phyloP scores from a whole-genome alignment of 2,797 vertebrate genomes.

The Dicrostonyx torquatus region DNA sequence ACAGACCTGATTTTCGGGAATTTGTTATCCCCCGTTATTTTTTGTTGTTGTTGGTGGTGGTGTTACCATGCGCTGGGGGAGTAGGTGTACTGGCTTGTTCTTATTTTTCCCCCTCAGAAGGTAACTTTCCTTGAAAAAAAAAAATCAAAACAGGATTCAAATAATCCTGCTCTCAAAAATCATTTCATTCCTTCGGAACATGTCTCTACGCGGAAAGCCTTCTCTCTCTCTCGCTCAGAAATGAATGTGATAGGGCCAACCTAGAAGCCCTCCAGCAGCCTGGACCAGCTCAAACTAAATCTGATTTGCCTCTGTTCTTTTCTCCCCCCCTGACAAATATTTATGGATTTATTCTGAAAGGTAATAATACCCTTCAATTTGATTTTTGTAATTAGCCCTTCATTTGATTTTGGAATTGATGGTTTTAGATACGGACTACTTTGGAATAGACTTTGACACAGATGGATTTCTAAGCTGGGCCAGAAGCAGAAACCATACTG shows the following conservation, averaged over 20 bases:
- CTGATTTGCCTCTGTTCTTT: conserved; percentile 77
- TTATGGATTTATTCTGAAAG: conserved; percentile 84
- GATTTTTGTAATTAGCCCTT: conserved; percentile 78
- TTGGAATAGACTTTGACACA: conserved; percentile 50
- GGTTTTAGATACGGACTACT: conserved; percentile 73
- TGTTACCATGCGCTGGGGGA: conserved; percentile 82
- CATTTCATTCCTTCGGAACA: conserved; percentile 75
- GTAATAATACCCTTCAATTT: conserved; percentile 72
- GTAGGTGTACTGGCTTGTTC: conserved; percentile 81
- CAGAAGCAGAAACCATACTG: conserved; percentile 46
- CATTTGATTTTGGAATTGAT: conserved; percentile 79
- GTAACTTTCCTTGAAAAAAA: conserved; percentile 75
- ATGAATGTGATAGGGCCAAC: conserved; percentile 80
- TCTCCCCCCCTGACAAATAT: conserved; percentile 81
- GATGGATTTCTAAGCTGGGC: conserved; percentile 60
- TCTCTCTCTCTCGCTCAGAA: conserved; percentile 82
- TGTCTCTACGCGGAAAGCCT: conserved; percentile 64
- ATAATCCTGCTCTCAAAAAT: conserved; percentile 77
- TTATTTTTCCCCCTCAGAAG: conserved; percentile 83
- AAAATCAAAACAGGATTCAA: conserved; percentile 75
- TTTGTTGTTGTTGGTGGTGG: conserved; percentile 67
- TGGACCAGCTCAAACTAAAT: conserved; percentile 74
- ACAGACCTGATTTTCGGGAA: conserved; percentile 92
- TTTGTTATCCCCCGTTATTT: conserved; percentile 90
- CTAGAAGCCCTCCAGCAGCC: conserved; percentile 55